A percentile compares a stretch with the other conserved stretches of the same genome.
Evolutionary conservation across 2,797 vertebrate species (phyloP).

Genomic region (Parauchenoglanis ngamensis): DNA sequence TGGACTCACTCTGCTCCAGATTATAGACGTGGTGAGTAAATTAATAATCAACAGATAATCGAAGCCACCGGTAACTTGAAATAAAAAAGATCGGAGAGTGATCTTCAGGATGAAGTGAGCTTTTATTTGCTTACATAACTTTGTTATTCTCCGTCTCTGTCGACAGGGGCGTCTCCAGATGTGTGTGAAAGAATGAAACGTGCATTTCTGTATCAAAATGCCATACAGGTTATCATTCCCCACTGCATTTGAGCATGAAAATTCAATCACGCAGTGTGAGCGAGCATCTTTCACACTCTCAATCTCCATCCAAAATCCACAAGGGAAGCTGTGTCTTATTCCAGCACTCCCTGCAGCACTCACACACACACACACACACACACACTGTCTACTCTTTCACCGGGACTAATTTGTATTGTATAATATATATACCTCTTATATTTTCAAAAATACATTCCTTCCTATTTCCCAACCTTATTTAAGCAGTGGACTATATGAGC

Average conservation of each 20-base stretch:
- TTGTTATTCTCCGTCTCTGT: neutral
- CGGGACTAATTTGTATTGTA: neutral
- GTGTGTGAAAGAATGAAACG: slow-evolving; percentile 1
- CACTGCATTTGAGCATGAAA: slow-evolving; percentile 31
- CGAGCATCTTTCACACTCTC: neutral
- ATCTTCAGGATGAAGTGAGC: neutral
- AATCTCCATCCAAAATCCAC: slow-evolving; percentile 1
- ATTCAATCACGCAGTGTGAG: slow-evolving; percentile 27
- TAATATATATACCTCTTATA: too few species aligned
- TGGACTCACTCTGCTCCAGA: slow-evolving; percentile 87
- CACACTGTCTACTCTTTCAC: neutral
- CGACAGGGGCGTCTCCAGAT: neutral
- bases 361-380: neutral
- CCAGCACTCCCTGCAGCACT: neutral
- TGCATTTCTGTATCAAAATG: slow-evolving; percentile 13
- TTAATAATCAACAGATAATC: neutral
- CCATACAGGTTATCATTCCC: slow-evolving; percentile 21
- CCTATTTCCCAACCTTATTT: neutral
- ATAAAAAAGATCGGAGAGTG: neutral
- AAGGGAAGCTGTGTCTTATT: slow-evolving; percentile 7
- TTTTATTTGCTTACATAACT: neutral
- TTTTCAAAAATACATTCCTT: neutral
- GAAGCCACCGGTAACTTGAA: neutral
- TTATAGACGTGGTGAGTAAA: slow-evolving; percentile 87
- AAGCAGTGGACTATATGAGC: neutral